Evolutionary conservation across 1,140 invertebrate species (phyloP).

Genomic region (Antheraea mylitta): DNA sequence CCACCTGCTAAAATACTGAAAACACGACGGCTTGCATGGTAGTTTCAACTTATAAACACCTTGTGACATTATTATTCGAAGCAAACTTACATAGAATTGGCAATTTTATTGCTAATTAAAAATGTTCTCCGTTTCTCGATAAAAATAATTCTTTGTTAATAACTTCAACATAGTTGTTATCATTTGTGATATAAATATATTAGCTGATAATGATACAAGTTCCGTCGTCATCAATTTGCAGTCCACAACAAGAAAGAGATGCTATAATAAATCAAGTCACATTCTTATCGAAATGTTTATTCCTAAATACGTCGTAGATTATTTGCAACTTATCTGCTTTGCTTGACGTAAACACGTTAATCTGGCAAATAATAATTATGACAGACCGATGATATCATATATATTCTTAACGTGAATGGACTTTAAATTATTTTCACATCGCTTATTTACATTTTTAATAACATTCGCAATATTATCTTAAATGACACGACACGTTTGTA

Average conservation of each 20-base stretch:
- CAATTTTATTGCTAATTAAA: not conserved
- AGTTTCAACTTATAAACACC: not conserved
- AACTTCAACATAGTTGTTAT: not conserved
- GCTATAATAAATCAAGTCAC: not conserved
- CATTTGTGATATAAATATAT: not conserved
- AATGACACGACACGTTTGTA: constrained; percentile 20
- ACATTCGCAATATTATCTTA: constrained; percentile 8
- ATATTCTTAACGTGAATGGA: constrained; percentile 14
- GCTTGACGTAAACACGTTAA: constrained; percentile 1
- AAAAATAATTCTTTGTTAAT: not conserved
- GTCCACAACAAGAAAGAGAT: not conserved
- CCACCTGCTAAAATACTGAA: constrained; percentile 41
- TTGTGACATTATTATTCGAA: not conserved
- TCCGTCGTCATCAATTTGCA: not conserved
- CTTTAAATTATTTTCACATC: constrained; percentile 11
- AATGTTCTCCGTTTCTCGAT: no score
- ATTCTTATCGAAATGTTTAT: constrained; percentile 1
- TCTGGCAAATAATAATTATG: constrained; percentile 6
- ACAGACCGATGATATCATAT: constrained; percentile 5
- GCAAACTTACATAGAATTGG: not conserved
- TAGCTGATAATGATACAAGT: not conserved
- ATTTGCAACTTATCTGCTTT: not conserved
- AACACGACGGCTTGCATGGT: constrained; percentile 12
- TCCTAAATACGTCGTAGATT: not conserved
- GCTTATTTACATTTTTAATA: constrained; percentile 8